These are phyloP conservation scores for Calypte anna DNA, from an alignment of 2,113 vertebrate genomes.

Conservation along the genomic window DNA sequence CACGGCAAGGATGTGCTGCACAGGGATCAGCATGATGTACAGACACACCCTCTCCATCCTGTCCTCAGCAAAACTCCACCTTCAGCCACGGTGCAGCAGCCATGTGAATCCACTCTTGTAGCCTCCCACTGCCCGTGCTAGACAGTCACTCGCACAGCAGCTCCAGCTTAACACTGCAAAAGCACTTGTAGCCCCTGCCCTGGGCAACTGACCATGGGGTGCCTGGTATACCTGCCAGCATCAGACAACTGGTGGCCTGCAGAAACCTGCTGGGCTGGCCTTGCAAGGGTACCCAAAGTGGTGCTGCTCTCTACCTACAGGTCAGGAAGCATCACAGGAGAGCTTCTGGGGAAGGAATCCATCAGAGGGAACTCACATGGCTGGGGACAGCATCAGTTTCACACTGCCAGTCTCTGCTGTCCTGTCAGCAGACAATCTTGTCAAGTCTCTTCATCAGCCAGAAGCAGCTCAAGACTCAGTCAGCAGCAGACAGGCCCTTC, in stretches of 20 bases:
- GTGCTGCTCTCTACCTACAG: background rate
- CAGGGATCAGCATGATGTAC: accelerated
- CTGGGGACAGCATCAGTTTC: background rate
- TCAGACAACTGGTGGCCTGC: accelerated
- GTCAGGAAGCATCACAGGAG: accelerated
- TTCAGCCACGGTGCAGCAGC: background rate
- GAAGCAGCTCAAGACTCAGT: background rate
- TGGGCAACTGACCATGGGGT: background rate
- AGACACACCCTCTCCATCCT: constrained; percentile 3
- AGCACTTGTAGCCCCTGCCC: background rate
- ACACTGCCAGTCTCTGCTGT: background rate
- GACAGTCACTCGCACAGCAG: background rate
- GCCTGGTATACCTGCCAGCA: background rate
- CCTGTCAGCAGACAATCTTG: background rate
- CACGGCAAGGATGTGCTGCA: accelerated
- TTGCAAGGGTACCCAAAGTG: accelerated
- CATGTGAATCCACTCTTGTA: accelerated
- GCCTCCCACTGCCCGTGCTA: background rate
- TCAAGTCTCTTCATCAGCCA: background rate
- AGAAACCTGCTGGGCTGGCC: background rate
- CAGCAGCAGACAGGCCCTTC: background rate
- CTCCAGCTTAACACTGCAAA: background rate
- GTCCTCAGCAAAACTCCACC: background rate
- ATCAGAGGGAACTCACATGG: background rate
- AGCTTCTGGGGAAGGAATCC: background rate